Evolutionary conservation across 2,888 invertebrate species (phyloP).

Genomic region (Tetropium fuscum): DNA sequence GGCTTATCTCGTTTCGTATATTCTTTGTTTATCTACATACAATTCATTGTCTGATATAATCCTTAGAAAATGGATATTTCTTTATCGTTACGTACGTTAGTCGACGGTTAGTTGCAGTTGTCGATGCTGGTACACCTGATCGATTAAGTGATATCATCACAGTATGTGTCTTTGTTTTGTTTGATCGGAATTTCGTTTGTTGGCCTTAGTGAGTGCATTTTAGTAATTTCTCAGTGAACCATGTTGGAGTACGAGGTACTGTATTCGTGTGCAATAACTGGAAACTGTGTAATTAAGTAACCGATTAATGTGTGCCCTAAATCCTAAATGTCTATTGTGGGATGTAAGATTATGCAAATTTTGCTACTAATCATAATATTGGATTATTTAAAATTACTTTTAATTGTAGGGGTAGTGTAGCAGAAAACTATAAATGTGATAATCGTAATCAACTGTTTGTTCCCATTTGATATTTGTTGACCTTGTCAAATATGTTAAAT

Average conservation of each 20-base stretch:
- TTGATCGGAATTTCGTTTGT: slow-evolving; percentile 8
- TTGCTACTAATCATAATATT: too few relatives aligned
- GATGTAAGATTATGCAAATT: too few relatives aligned
- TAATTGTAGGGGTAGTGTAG: too few relatives aligned
- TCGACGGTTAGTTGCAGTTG: not conserved
- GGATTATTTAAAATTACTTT: too few relatives aligned
- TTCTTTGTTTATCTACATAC: slow-evolving; percentile 30
- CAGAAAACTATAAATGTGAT: too few relatives aligned
- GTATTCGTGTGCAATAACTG: too few relatives aligned
- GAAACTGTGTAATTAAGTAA: too few relatives aligned
- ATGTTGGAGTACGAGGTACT: slow-evolving; percentile 18
- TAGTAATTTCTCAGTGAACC: not conserved
- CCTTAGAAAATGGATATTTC: slow-evolving; percentile 18
- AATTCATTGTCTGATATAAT: slow-evolving; percentile 17
- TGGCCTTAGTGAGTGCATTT: not conserved
- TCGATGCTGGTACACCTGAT: slow-evolving; percentile 22
- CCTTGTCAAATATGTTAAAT: too few relatives aligned
- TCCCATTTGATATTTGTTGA: too few relatives aligned
- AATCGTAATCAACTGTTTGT: too few relatives aligned
- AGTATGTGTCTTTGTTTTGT: slow-evolving; percentile 13
- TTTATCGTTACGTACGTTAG: slow-evolving; percentile 12
- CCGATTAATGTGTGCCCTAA: not conserved
- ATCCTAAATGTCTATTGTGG: too few relatives aligned
- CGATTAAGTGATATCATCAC: slow-evolving; percentile 3
- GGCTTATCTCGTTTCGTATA: slow-evolving; percentile 27